Evolutionary conservation across 2,888 invertebrate species (phyloP), one percentile per base, ranked within the genome.

Genomic region (Uropetala carovei): DNA sequence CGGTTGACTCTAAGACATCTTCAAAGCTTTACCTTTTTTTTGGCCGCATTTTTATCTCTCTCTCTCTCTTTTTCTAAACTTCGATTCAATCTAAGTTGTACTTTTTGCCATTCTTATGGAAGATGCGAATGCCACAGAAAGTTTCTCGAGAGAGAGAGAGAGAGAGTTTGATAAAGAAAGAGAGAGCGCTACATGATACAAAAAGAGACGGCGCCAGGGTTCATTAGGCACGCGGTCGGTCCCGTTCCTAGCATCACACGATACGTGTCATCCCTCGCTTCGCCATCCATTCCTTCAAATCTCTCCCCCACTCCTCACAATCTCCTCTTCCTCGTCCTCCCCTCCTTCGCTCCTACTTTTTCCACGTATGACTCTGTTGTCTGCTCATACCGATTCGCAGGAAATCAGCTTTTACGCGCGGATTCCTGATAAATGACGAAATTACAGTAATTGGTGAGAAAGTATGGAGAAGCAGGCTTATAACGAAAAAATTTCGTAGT

Each of bases 161-260:
- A 16, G 18, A 43, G 43, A 68, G 18, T 18, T 68, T 18, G 68
- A 68, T 64, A n/a, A n/a, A 64, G 10, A 30, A n/a, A 27, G 60
- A 64, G 60, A 10, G 27, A 13, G 27, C 2, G 16, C 86, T 4
- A 16, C 14, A 16, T 59, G 86, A 60, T 30, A 86, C 60, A 86
- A 86, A 86, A 86, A 64, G 86, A 86, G 86, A 86, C 60, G 86
- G 18, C 14, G 30, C 86, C 59, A 86, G 60, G 86, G 86, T 86
- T 86, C 86, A 86, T 86, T 86, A 86, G 86, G 83, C 83, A 43
- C 43, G 83, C 83, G 27, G 22, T 27, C 22, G 57, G 57, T 5
- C n/a, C 84, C 84, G n/a, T 13, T 59, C 58, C n/a, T 57, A 57
- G 57, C 85, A 57, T 22, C 85, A 22, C 85, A 14, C 56, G n/a